Evolutionary conservation across 2,113 vertebrate genomes (phyloP).

Genomic region (Equus quagga): DNA sequence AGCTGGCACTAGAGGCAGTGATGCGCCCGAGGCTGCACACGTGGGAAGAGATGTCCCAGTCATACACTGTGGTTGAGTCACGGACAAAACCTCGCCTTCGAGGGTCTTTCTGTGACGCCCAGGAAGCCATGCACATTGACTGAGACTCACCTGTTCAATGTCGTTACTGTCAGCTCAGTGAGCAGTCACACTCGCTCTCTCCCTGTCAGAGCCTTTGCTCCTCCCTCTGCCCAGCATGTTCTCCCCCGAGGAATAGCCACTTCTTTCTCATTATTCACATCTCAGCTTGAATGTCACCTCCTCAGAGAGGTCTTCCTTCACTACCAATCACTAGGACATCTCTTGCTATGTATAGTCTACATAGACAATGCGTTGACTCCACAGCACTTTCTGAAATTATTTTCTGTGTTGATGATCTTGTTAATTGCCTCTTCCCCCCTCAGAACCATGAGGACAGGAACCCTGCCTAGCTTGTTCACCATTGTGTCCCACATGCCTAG

Average conservation of each 20-base stretch:
- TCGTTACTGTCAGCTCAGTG: not conserved
- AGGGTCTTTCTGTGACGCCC: not conserved
- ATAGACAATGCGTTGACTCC: not conserved
- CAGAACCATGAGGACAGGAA: not conserved
- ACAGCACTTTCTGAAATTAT: not conserved
- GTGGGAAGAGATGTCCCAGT: fast-evolving
- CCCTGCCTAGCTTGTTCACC: not conserved
- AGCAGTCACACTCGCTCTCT: not conserved
- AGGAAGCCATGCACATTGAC: not conserved
- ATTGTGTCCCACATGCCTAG: not conserved
- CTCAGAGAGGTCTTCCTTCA: not conserved
- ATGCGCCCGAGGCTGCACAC: not conserved
- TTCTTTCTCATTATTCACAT: not conserved
- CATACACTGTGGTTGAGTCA: not conserved
- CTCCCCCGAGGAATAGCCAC: not conserved
- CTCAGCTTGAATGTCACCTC: not conserved
- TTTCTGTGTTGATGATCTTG: not conserved
- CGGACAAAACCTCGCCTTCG: not conserved
- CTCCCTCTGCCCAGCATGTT: not conserved
- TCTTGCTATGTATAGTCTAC: not conserved
- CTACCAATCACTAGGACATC: not conserved
- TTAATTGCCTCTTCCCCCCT: not conserved
- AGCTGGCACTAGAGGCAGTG: not conserved
- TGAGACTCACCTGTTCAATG: not conserved
- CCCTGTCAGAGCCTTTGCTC: too few relatives aligned